phyloP scores from a whole-genome alignment of 2,113 vertebrate genomes.

The Protomyctophum bolini region DNA sequence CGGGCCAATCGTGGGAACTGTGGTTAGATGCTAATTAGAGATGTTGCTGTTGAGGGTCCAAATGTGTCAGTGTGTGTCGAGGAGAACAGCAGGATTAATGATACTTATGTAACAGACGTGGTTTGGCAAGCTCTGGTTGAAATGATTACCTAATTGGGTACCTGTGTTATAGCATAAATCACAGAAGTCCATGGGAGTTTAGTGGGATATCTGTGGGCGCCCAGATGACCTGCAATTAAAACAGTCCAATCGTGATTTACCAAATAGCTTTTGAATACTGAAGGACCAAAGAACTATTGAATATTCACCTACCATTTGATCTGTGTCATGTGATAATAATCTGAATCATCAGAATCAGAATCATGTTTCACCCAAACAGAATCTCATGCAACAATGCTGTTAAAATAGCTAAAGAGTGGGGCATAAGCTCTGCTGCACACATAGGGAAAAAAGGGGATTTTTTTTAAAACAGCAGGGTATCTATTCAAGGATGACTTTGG shows the following conservation, averaged over 20 bases:
- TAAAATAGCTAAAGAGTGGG: neutral
- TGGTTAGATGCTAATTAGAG: constrained; percentile 70
- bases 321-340: neutral
- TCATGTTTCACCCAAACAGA: neutral
- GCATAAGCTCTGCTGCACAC: constrained; percentile 27
- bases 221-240: constrained; percentile 8
- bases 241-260: neutral
- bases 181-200: constrained; percentile 34
- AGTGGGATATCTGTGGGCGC: constrained; percentile 11
- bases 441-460: constrained; percentile 7
- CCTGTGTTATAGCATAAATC: constrained; percentile 20
- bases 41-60: constrained; percentile 17
- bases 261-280: neutral
- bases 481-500: constrained; percentile 45
- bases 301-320: neutral
- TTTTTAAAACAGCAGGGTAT: constrained; percentile 31
- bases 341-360: neutral
- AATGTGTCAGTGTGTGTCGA: constrained; percentile 46
- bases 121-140: constrained; percentile 32
- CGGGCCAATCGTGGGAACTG: constrained; percentile 62
- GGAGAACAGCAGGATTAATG: constrained; percentile 42
- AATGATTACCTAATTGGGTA: constrained; percentile 43
- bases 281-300: neutral
- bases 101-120: constrained; percentile 28
- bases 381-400: neutral